These are phyloP conservation scores for Rhizoglyphus robini DNA, from an alignment of 1,140 invertebrate species.

Conservation along the genomic window DNA sequence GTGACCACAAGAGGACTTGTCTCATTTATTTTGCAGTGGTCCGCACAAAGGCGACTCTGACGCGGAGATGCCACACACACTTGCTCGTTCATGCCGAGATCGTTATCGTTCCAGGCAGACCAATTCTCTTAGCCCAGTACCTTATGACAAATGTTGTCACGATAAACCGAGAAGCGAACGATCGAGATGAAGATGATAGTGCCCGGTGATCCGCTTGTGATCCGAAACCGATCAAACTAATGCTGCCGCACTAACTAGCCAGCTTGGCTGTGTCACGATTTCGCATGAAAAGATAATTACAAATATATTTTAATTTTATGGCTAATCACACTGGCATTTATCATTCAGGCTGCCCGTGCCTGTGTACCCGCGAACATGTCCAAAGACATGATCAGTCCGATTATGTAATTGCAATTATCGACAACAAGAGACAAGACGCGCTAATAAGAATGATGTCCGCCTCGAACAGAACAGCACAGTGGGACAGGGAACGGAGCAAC, in stretches of 20 bases:
- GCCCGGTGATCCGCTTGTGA: slow-evolving; percentile 10
- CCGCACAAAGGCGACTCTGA: background rate
- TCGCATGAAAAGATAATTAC: slow-evolving; percentile 16
- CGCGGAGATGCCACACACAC: background rate
- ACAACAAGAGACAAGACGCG: background rate
- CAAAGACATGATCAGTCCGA: background rate
- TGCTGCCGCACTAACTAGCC: background rate
- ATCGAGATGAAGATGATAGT: slow-evolving; percentile 13
- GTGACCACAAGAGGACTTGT: slow-evolving; percentile 8
- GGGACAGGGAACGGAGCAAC: too few relatives aligned
- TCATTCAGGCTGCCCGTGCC: background rate
- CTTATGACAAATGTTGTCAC: slow-evolving; percentile 19
- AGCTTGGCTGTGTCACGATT: slow-evolving; percentile 14
- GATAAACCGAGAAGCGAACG: background rate
- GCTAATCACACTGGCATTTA: slow-evolving; percentile 18
- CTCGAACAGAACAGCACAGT: too few relatives aligned
- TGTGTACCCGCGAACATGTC: background rate
- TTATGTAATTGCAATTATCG: slow-evolving; percentile 19
- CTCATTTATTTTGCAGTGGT: background rate
- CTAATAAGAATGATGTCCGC: background rate
- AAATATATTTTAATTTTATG: slow-evolving; percentile 17
- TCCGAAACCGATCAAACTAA: slow-evolving; percentile 15
- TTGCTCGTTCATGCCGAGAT: background rate
- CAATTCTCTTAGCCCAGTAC: background rate
- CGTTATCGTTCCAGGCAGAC: slow-evolving; percentile 5